A percentile compares a stretch with the other conserved stretches of the same genome.
phyloP scores from a whole-genome alignment of 30 jellyfish, hydroid and myxozoan species.

The Catostylus mosaicus region DNA sequence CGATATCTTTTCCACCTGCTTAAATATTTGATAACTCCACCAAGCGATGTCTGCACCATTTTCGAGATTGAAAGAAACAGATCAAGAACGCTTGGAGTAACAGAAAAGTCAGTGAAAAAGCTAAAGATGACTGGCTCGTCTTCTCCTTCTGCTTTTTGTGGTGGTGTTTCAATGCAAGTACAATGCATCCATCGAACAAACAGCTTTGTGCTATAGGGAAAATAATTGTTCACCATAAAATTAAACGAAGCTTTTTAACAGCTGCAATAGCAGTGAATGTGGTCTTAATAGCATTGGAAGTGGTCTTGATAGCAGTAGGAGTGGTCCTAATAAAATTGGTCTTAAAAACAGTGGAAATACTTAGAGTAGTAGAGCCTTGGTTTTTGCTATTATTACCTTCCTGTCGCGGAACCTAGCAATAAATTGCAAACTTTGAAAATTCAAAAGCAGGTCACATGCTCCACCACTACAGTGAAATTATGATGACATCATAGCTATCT shows the following conservation, averaged over 20 bases:
- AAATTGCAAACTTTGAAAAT: too few relatives aligned
- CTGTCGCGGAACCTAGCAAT: too few relatives aligned
- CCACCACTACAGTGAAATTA: too few relatives aligned
- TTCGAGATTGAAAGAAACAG: constrained; percentile 73
- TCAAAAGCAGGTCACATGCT: too few relatives aligned
- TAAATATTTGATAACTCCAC: constrained; percentile 79
- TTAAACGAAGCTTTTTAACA: background rate
- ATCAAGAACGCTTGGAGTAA: constrained; percentile 85
- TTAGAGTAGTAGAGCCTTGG: too few relatives aligned
- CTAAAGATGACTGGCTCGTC: constrained; percentile 92
- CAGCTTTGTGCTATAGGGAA: constrained; percentile 70
- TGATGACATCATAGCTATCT: too few relatives aligned
- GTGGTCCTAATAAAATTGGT: too few relatives aligned
- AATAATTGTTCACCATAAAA: background rate
- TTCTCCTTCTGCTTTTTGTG: constrained; percentile 87
- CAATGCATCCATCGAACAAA: constrained; percentile 99
- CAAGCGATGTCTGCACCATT: constrained; percentile 77
- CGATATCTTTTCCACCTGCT: constrained; percentile 90
- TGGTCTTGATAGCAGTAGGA: too few relatives aligned
- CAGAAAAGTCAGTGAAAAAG: constrained; percentile 89
- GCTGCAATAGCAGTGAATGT: background rate
- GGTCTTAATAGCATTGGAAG: background rate
- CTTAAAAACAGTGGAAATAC: too few relatives aligned
- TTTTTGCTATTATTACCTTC: too few relatives aligned
- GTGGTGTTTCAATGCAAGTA: constrained; percentile 94